phyloP scores from a whole-genome alignment of 2,797 vertebrate species.

The Pteronotus mesoamericanus region DNA sequence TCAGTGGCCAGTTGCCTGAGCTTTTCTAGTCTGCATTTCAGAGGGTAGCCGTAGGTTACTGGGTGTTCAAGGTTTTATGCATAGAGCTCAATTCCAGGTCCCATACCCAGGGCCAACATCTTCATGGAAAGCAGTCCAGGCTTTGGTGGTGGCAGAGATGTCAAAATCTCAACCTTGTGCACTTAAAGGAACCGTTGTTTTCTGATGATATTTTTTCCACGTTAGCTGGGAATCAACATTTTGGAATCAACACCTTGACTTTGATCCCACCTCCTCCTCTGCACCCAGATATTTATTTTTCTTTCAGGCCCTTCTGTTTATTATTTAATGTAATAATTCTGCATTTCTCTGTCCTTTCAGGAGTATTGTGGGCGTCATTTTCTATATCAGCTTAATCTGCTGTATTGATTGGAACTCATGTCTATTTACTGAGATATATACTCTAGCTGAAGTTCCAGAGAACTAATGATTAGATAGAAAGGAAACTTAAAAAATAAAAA shows the following conservation, averaged over 20 bases:
- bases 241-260: neutral
- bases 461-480: neutral
- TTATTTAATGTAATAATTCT: neutral
- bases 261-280: neutral
- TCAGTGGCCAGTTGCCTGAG: neutral
- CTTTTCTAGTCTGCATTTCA: neutral
- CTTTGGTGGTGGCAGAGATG: neutral
- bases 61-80: neutral
- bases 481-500: neutral
- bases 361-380: neutral
- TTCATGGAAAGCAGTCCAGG: neutral
- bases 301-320: neutral
- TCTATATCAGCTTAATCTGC: neutral
- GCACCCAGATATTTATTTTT: neutral
- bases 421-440: neutral
- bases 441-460: neutral
- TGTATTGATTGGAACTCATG: neutral
- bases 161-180: neutral
- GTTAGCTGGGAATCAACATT: neutral
- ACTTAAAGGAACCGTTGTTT: neutral
- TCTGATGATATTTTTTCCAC: neutral
- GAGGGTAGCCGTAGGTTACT: neutral
- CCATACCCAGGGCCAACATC: neutral
- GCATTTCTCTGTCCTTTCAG: neutral
- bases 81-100: neutral